These are phyloP conservation scores for Maccullochella peelii DNA, from an alignment of 2,113 vertebrate species.

Conservation along the genomic window DNA sequence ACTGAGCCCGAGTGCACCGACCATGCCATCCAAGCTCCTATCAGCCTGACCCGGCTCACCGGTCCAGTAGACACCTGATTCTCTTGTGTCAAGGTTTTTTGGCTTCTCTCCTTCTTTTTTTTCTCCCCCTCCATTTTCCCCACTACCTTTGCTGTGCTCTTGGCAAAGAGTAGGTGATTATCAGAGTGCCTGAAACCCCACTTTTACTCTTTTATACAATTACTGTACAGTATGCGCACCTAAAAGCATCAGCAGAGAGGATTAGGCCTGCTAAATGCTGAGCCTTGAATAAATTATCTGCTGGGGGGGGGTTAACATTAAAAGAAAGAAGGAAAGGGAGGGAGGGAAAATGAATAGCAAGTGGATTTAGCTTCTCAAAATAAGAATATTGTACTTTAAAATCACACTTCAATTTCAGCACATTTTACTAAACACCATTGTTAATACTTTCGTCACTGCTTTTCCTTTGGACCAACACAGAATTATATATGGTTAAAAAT, in stretches of 20 bases:
- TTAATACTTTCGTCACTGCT: not conserved
- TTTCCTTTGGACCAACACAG: not conserved
- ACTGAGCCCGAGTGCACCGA: slow-evolving; percentile 80
- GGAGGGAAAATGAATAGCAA: slow-evolving; percentile 16
- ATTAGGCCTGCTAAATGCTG: slow-evolving; percentile 78
- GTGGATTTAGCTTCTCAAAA: slow-evolving; percentile 38
- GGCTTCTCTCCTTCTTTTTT: slow-evolving; percentile 35
- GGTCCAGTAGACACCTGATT: slow-evolving; percentile 80
- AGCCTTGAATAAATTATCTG: slow-evolving; percentile 76
- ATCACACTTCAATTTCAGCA: slow-evolving; percentile 12
- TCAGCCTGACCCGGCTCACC: slow-evolving; percentile 82
- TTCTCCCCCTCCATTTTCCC: slow-evolving; percentile 30
- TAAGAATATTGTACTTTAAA: slow-evolving; percentile 17
- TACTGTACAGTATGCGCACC: slow-evolving; percentile 67
- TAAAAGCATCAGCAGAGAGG: slow-evolving; percentile 75
- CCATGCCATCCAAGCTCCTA: slow-evolving; percentile 79
- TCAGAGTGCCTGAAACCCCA: slow-evolving; percentile 76
- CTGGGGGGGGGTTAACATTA: slow-evolving; percentile 33
- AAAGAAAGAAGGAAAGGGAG: slow-evolving; percentile 2
- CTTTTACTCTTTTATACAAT: slow-evolving; percentile 77
- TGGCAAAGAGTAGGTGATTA: slow-evolving; percentile 79
- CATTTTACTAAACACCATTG: not conserved
- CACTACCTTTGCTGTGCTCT: slow-evolving; percentile 52
- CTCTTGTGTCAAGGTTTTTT: slow-evolving; percentile 78
- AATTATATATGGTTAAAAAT: not conserved